A percentile compares a stretch with the other conserved stretches of the same genome.
Evolutionary conservation across 2,113 vertebrate genomes (phyloP).

Genomic region (Bubo blakistoni): DNA sequence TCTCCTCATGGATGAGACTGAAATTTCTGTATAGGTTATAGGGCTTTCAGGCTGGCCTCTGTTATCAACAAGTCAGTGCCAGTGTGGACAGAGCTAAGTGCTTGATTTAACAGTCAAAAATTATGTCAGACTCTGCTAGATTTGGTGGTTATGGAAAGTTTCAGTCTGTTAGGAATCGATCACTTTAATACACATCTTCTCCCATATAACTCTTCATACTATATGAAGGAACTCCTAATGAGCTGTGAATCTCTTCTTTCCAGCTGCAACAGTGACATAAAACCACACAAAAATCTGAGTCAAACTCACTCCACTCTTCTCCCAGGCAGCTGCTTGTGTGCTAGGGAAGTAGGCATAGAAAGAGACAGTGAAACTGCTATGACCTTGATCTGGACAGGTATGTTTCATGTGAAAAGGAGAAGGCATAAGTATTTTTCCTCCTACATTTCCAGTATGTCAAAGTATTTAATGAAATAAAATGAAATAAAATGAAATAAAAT

Average conservation of each 20-base stretch:
- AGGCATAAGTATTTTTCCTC: background rate
- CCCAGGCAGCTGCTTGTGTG: background rate
- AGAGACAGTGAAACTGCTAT: background rate
- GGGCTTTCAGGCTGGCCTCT: background rate
- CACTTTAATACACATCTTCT: background rate
- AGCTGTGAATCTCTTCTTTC: background rate
- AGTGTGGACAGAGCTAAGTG: background rate
- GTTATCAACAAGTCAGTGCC: background rate
- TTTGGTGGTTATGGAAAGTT: background rate
- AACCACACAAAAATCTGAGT: background rate
- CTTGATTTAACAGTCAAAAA: background rate
- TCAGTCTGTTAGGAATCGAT: background rate
- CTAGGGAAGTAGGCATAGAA: background rate
- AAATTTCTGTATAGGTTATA: background rate
- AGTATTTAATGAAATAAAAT: background rate
- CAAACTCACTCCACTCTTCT: background rate
- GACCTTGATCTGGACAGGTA: background rate
- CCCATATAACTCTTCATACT: background rate
- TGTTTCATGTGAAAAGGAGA: background rate
- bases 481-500: background rate
- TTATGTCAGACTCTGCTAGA: background rate
- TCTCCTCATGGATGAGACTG: background rate
- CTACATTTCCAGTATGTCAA: background rate
- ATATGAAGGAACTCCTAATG: background rate
- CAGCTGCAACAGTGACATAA: background rate